phyloP scores from a whole-genome alignment of 2,797 vertebrate genomes.

The Dipus sagitta region DNA sequence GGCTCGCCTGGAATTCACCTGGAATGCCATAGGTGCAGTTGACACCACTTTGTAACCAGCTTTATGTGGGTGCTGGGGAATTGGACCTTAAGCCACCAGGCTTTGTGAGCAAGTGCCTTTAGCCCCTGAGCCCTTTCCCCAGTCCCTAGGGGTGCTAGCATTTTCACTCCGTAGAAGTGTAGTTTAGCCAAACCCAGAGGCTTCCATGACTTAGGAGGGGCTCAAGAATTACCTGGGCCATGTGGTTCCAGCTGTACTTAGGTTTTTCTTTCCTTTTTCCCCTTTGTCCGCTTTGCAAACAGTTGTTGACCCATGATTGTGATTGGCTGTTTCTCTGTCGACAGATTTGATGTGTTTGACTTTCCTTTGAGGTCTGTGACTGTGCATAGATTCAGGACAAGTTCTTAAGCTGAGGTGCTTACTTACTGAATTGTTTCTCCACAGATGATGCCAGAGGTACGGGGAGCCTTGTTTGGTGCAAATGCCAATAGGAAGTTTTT shows the following conservation, averaged over 20 bases:
- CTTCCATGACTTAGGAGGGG: not conserved
- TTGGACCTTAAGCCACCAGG: too few species aligned
- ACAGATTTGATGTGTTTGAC: not conserved
- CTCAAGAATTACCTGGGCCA: not conserved
- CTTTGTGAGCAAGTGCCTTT: too few species aligned
- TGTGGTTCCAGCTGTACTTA: not conserved
- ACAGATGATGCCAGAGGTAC: constrained; percentile 98
- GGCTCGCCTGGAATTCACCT: too few species aligned
- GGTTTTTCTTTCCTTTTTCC: too few species aligned
- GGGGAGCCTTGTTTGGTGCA: constrained; percentile 93
- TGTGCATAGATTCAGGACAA: not conserved
- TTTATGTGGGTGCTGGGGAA: too few species aligned
- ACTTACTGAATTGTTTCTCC: constrained; percentile 47
- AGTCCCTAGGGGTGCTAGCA: too few species aligned
- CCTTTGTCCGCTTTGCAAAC: not conserved
- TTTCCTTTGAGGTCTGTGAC: not conserved
- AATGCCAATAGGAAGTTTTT: constrained; percentile 96
- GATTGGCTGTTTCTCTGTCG: not conserved
- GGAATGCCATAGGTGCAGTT: too few species aligned
- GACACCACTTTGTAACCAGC: too few species aligned
- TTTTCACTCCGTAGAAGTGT: not conserved
- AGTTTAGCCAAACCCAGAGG: not conserved
- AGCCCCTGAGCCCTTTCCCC: too few species aligned
- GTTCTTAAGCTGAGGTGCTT: not conserved
- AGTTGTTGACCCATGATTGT: not conserved